Conservation (phyloP, 2,113 vertebrate genomes). For the Megaceryle maxima region DNA sequence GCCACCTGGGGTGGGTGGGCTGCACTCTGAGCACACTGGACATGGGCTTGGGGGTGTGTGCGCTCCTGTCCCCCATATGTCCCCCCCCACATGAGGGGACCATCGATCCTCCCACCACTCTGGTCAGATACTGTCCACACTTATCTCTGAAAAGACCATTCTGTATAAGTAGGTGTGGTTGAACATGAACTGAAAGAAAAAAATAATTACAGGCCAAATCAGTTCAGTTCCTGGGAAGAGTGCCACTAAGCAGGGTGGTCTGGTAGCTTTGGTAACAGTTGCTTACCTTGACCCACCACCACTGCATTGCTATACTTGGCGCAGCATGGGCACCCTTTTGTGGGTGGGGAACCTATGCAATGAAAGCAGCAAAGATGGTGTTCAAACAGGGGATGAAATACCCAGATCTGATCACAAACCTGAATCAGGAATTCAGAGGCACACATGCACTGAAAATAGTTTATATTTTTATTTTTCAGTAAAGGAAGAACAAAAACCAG, state of each 20-base stretch:
- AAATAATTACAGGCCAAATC: background rate
- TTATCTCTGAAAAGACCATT: background rate
- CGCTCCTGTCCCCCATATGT: accelerated
- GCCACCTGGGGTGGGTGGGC: background rate
- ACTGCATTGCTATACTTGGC: background rate
- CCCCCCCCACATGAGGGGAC: background rate
- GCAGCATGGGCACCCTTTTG: background rate
- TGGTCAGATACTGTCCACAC: background rate
- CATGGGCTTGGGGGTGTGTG: accelerated
- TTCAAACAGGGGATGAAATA: background rate
- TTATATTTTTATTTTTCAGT: slow-evolving; percentile 74
- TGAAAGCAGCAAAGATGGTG: background rate
- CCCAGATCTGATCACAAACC: background rate
- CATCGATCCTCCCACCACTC: background rate
- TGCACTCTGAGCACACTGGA: background rate
- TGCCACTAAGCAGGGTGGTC: background rate
- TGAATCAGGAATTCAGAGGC: background rate
- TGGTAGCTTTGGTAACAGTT: background rate
- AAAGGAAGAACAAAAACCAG: slow-evolving; percentile 88
- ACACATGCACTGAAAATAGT: background rate
- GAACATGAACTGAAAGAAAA: background rate
- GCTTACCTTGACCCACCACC: background rate
- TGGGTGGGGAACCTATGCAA: background rate
- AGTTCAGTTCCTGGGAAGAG: background rate
- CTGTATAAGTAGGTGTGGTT: background rate